These are phyloP conservation scores for Potamarius usumacintae DNA, from an alignment of 2,113 vertebrate genomes.

Conservation along the genomic window DNA sequence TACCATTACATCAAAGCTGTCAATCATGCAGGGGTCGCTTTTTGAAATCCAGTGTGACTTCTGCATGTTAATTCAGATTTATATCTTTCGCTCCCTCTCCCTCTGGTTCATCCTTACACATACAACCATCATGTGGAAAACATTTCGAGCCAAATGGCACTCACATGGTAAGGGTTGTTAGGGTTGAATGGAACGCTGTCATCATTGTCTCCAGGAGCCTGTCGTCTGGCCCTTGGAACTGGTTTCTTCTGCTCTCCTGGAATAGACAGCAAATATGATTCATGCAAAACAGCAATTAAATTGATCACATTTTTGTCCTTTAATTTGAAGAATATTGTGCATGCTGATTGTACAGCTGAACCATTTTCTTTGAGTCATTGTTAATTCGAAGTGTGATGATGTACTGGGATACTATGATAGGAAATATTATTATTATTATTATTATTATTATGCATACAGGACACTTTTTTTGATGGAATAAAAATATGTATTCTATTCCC, in stretches of 20 bases:
- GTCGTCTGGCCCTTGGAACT: constrained; percentile 55
- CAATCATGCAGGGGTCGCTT: constrained; percentile 21
- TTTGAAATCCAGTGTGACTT: constrained; percentile 40
- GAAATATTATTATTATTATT: background rate
- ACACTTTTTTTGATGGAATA: too few relatives aligned
- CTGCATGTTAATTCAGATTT: constrained; percentile 36
- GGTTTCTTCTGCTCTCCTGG: constrained; percentile 40
- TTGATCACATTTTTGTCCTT: background rate
- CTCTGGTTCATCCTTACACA: background rate
- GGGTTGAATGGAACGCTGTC: constrained; percentile 77
- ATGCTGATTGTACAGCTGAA: background rate
- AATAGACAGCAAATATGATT: background rate
- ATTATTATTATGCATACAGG: too few relatives aligned
- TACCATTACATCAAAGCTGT: constrained; percentile 33
- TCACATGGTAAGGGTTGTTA: constrained; percentile 91
- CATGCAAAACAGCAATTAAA: background rate
- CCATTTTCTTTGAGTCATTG: background rate
- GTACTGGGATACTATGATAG: background rate
- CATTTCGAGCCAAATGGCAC: constrained; percentile 50
- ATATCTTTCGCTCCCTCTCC: background rate
- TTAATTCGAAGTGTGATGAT: background rate
- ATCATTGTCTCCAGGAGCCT: constrained; percentile 62
- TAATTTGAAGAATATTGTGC: background rate
- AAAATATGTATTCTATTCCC: too few relatives aligned
- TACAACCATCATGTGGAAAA: constrained; percentile 4